Evolutionary conservation across 2,888 invertebrate species (phyloP).

Genomic region (Agriotes lineatus): DNA sequence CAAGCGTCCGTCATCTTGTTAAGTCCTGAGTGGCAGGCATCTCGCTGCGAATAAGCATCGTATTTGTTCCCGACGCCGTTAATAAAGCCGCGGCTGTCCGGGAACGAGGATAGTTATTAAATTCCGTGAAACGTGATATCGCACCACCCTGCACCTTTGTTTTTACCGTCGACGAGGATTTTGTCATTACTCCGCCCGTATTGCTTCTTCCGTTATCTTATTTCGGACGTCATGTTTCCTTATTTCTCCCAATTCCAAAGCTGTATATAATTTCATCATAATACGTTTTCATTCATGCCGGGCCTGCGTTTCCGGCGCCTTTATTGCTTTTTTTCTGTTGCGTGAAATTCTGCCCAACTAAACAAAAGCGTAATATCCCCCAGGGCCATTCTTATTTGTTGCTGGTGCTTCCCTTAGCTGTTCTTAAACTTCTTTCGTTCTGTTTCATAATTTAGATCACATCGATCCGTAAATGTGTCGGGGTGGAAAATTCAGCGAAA

Average conservation of each 20-base stretch:
- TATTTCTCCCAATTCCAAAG: constrained; percentile 11
- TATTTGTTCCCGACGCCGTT: constrained; percentile 47
- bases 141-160: constrained; percentile 42
- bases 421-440: constrained; percentile 1
- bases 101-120: constrained; percentile 51
- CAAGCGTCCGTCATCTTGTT: constrained; percentile 43
- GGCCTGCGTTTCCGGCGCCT: background rate
- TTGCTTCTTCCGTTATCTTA: constrained; percentile 38
- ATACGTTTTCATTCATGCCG: constrained; percentile 18
- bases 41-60: constrained; percentile 41
- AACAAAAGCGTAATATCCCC: constrained; percentile 22
- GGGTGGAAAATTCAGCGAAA: too few relatives aligned
- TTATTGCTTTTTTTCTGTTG: constrained; percentile 24
- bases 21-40: constrained; percentile 40
- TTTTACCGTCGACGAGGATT: constrained; percentile 40
- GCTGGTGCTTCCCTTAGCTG: constrained; percentile 3
- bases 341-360: constrained; percentile 20
- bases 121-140: constrained; percentile 50
- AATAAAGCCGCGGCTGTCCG: constrained; percentile 51
- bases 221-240: constrained; percentile 22
- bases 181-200: constrained; percentile 40
- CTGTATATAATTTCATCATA: constrained; percentile 23
- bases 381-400: constrained; percentile 8
- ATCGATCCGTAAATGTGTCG: background rate
- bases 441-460: constrained; percentile 2